Conservation (phyloP, 2,113 vertebrate species). For the Helogale parvula region DNA sequence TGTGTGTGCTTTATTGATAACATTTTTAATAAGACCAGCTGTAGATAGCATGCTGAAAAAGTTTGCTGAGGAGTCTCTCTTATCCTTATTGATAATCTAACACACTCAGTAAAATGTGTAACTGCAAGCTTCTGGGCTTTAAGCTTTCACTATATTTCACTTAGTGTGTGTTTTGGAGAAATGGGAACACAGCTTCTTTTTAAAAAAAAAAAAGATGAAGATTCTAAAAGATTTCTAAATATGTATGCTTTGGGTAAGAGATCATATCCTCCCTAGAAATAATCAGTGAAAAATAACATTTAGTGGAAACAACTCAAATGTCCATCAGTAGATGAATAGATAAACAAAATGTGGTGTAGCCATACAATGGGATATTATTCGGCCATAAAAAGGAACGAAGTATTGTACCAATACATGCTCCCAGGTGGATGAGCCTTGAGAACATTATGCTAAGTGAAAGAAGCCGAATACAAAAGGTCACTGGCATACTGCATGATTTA, state of each 20-base stretch:
- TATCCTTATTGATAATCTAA: background rate
- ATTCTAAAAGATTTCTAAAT: constrained; percentile 28
- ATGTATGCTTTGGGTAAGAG: background rate
- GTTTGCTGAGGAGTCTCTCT: background rate
- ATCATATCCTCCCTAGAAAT: background rate
- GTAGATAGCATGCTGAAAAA: background rate
- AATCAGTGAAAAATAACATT: background rate
- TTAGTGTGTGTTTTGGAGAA: background rate
- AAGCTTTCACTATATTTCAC: background rate
- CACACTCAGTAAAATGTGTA: background rate
- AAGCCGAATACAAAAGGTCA: background rate
- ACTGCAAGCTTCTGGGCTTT: background rate
- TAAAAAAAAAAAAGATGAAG: background rate
- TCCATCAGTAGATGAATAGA: background rate
- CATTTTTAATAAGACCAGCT: constrained; percentile 18
- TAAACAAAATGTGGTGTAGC: background rate
- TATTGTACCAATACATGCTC: background rate
- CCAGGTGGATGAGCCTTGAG: background rate
- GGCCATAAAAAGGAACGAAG: background rate
- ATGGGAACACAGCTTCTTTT: background rate
- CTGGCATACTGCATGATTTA: background rate
- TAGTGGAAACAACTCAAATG: background rate
- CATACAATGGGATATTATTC: background rate
- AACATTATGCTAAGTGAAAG: background rate
- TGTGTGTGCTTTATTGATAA: background rate